These are phyloP conservation scores for Poecilia wingei DNA, from an alignment of 2,797 vertebrate genomes.

Conservation along the genomic window DNA sequence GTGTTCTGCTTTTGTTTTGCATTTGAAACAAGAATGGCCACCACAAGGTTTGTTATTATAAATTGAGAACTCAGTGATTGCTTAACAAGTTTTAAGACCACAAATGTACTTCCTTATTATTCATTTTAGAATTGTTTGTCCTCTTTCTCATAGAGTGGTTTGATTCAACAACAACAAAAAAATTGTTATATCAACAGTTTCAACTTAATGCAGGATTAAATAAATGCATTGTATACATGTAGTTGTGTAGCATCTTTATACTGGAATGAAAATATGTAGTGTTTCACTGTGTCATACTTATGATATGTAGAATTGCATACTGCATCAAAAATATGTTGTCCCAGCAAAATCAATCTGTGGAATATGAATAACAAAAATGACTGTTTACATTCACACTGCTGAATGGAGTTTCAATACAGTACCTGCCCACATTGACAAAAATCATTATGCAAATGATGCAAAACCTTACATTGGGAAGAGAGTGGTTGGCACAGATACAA, in stretches of 20 bases:
- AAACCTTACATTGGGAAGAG: not conserved
- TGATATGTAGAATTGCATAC: not conserved
- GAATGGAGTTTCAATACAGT: not conserved
- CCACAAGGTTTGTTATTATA: conserved; percentile 31
- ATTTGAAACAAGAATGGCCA: conserved; percentile 30
- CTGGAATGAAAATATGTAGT: not conserved
- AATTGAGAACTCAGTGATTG: conserved; percentile 20
- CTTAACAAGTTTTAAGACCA: conserved; percentile 30
- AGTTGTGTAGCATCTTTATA: not conserved
- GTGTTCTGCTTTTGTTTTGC: conserved; percentile 41
- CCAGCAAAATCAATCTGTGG: not conserved
- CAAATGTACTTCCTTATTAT: conserved; percentile 23
- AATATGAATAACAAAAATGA: not conserved
- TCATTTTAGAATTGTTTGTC: conserved; percentile 23
- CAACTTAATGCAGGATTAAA: not conserved
- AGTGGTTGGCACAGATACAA: not conserved
- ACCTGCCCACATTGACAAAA: not conserved
- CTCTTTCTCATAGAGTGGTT: conserved; percentile 9
- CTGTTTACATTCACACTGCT: not conserved
- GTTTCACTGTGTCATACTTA: not conserved
- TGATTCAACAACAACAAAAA: not conserved
- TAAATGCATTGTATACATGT: not conserved
- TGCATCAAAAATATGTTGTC: not conserved
- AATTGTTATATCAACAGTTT: conserved; percentile 1
- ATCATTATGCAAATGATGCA: not conserved